Percentiles rank a stretch among this genome's conserved stretches.
Evolutionary conservation across 2,113 vertebrate species (phyloP).

Genomic region (Corythornis vintsioides): DNA sequence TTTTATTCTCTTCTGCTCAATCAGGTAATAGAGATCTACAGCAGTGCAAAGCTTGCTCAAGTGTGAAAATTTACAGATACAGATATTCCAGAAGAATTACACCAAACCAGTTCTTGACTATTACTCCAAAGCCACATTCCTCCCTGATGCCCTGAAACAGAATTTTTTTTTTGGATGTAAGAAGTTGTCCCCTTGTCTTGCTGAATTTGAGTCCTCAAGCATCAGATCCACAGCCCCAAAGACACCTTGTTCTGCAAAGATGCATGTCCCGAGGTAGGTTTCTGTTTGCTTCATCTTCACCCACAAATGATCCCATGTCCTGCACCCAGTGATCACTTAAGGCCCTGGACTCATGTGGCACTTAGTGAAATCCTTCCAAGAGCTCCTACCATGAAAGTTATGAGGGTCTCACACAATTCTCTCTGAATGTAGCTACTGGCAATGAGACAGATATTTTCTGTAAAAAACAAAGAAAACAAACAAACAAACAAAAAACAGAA

Average conservation of each 20-base stretch:
- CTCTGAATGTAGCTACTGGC: neutral
- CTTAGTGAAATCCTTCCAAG: neutral
- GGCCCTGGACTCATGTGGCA: neutral
- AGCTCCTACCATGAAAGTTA: neutral
- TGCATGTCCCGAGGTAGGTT: neutral
- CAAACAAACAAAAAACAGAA: neutral
- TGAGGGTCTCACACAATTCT: neutral
- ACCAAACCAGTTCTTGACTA: neutral
- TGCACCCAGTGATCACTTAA: neutral
- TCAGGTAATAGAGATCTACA: neutral
- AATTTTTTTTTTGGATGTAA: neutral
- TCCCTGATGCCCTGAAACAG: neutral
- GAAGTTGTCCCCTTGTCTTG: neutral
- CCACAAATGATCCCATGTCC: neutral
- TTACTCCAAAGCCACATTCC: neutral
- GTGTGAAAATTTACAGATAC: neutral
- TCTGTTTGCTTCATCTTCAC: neutral
- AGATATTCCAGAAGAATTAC: neutral
- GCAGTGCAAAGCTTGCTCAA: neutral
- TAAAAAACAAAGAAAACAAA: neutral
- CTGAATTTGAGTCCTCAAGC: neutral
- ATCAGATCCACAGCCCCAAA: neutral
- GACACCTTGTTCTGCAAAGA: neutral
- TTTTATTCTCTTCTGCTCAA: neutral
- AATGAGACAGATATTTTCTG: neutral